A percentile compares a stretch with the other conserved stretches of the same genome.
Conservation (phyloP, 2,113 vertebrate genomes). For the Microcebus lehilahytsara region DNA sequence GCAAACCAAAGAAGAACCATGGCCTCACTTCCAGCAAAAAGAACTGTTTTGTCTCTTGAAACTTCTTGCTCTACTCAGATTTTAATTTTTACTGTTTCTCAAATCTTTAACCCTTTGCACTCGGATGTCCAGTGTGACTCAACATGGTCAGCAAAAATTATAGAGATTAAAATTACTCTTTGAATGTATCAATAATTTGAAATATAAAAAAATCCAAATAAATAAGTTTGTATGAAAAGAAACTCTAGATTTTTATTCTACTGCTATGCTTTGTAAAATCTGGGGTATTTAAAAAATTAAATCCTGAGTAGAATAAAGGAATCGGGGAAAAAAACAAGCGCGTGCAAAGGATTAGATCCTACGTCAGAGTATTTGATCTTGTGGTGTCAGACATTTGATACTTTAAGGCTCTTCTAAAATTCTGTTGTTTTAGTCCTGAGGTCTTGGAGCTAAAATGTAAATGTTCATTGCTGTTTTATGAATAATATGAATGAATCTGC, state of each 20-base stretch:
- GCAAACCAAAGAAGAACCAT: accelerated
- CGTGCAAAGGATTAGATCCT: not conserved
- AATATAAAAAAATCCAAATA: too few species aligned
- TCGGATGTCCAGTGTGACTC: too few species aligned
- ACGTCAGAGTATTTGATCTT: not conserved
- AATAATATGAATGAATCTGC: too few species aligned
- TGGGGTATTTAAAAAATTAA: too few species aligned
- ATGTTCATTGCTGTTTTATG: not conserved
- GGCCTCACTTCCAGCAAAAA: not conserved
- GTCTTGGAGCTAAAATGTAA: not conserved
- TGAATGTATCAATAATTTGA: too few species aligned
- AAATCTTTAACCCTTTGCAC: not conserved
- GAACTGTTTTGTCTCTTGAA: not conserved
- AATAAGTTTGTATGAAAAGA: too few species aligned
- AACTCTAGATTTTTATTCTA: too few species aligned
- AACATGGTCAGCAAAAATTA: too few species aligned
- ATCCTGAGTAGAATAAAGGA: too few species aligned
- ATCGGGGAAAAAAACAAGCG: too few species aligned
- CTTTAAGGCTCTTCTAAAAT: not conserved
- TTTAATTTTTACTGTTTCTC: not conserved
- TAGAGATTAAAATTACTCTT: too few species aligned
- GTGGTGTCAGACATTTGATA: not conserved
- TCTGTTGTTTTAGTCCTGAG: not conserved
- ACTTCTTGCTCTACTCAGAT: not conserved
- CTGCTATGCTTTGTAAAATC: too few species aligned